These are phyloP conservation scores for Calephelis perditalis DNA, from an alignment of 2,888 invertebrate genomes.

Conservation along the genomic window DNA sequence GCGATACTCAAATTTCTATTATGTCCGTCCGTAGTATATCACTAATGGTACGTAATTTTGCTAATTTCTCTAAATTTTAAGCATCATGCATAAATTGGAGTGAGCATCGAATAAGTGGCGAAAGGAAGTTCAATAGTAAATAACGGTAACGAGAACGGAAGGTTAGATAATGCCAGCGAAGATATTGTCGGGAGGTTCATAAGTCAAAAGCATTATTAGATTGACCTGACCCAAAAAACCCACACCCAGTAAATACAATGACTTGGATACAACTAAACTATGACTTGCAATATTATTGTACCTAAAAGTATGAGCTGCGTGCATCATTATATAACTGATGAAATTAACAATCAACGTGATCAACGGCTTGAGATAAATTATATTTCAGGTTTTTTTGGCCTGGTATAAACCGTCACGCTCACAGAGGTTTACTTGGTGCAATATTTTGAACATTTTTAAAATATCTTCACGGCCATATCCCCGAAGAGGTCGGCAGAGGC, in stretches of 20 bases:
- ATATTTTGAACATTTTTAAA: too few relatives aligned
- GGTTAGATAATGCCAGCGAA: constrained; percentile 2
- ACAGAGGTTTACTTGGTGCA: too few relatives aligned
- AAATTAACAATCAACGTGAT: not conserved
- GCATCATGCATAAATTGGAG: too few relatives aligned
- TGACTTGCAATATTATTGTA: not conserved
- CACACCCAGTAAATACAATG: not conserved
- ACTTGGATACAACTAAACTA: not conserved
- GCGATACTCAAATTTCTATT: too few relatives aligned
- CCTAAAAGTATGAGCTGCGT: not conserved
- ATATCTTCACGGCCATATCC: too few relatives aligned
- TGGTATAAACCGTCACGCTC: too few relatives aligned
- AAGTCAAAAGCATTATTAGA: not conserved
- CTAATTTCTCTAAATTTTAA: too few relatives aligned
- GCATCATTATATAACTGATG: not conserved
- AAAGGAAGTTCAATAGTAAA: not conserved
- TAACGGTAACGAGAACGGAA: constrained; percentile 2
- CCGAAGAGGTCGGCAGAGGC: too few relatives aligned
- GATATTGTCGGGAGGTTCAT: not conserved
- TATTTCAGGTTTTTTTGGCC: too few relatives aligned
- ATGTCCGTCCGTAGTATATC: too few relatives aligned
- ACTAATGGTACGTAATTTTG: too few relatives aligned
- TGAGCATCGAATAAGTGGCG: too few relatives aligned
- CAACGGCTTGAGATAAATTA: not conserved
- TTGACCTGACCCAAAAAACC: not conserved